Evolutionary conservation across 2,797 vertebrate genomes (phyloP).

Genomic region (Phaenicophaeus curvirostris): DNA sequence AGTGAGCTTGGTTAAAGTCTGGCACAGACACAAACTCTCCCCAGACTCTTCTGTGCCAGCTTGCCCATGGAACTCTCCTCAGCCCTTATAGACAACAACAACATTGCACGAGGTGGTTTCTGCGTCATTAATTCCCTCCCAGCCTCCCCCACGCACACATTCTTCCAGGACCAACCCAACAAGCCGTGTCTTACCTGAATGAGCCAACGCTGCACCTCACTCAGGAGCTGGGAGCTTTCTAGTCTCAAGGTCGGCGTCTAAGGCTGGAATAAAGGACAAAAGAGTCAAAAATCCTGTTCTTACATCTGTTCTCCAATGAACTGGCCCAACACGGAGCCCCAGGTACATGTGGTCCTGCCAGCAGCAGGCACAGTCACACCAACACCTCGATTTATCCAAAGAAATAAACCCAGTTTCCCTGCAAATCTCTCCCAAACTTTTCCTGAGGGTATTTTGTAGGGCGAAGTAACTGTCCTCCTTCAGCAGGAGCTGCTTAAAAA

Average conservation of each 20-base stretch:
- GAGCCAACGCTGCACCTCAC: fast-evolving
- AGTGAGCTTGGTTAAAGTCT: too few species aligned
- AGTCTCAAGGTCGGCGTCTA: fast-evolving
- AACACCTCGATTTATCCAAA: background rate
- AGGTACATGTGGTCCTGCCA: fast-evolving
- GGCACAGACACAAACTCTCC: background rate
- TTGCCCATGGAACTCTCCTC: background rate
- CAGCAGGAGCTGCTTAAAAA: constrained; percentile 40
- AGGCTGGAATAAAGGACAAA: background rate
- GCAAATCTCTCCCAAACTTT: background rate
- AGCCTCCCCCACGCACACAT: fast-evolving
- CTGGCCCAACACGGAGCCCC: fast-evolving
- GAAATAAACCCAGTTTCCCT: background rate
- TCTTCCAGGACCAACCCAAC: fast-evolving
- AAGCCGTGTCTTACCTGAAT: fast-evolving
- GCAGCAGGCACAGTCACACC: background rate
- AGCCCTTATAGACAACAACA: fast-evolving
- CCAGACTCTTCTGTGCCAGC: background rate
- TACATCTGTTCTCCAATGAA: fast-evolving
- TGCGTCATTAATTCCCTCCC: background rate
- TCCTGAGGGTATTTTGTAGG: background rate
- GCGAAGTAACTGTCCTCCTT: background rate
- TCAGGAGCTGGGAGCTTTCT: background rate
- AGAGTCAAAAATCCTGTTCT: fast-evolving
- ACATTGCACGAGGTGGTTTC: fast-evolving